Evolutionary conservation across 2,797 vertebrate genomes (phyloP), one percentile per base, ranked within the genome.

Genomic region (Enteromius anoplus): DNA sequence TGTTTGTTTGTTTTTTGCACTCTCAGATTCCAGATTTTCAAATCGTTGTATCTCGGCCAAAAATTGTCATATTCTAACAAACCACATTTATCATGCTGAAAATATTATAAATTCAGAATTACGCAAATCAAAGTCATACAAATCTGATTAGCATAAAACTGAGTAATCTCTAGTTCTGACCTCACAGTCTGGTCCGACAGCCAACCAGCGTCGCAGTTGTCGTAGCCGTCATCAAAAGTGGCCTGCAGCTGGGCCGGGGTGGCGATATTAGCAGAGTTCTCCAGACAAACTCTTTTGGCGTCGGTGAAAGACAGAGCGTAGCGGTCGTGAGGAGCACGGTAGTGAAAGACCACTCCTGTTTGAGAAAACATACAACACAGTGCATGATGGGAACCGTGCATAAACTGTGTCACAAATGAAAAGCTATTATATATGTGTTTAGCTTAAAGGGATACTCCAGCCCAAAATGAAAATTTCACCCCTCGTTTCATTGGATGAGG

Each of bases 141-240:
- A 72, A 51, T 72, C 2, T 32, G 15, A 9, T 72, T 71, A 1
- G 1, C 4, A 29, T 49, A 51, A 72, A 68, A 40, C 17, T 7
- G 70, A 34, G 6, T 76, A 42, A 76, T n/a, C 26, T 26, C 58
- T 49, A 5, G 45, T 47, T 0, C 91, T 93, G 88, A 99, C 98
- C 98, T 92, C 64, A 98, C 98, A 0, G 95, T 96, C 91, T 93
- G 96, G 91, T 98, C 97, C 0, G 96, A 95, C 32, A 99, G 94
- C 98, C 98, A 99, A 82, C 98, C 98, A 0, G 97, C 97, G 0
- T 98, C 97, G 0, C 98, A 99, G 91, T 99, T 98, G 91, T 98
- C 97, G 3, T 96, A 97, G 80, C 98, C 98, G 0, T 98, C 97
- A 62, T 96, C 96, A 1, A 98, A 98, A 42, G 97, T 96, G 1